Conservation (phyloP, 2,888 invertebrate species). For the Drosophila nr. perissopoda region DNA sequence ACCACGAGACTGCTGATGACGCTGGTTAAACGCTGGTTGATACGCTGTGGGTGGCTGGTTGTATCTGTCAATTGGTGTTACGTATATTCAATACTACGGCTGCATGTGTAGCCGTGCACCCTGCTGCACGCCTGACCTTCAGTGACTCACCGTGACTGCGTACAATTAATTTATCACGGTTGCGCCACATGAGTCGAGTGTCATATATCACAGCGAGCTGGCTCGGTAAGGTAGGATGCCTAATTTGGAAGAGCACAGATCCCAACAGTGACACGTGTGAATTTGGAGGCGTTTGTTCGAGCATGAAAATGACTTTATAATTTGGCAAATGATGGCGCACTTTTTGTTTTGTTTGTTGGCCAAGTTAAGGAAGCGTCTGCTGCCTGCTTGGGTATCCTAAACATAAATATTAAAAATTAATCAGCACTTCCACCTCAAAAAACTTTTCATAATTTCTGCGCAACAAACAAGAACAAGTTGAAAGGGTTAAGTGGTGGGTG, state of each 20-base stretch:
- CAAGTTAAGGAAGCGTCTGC: constrained; percentile 4
- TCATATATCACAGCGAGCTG: background rate
- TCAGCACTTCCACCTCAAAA: constrained; percentile 76
- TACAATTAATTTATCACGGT: constrained; percentile 56
- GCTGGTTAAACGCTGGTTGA: constrained; percentile 33
- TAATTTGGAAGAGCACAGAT: constrained; percentile 10
- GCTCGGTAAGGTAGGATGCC: background rate
- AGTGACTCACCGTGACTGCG: constrained; percentile 24
- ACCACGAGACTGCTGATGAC: constrained; percentile 66
- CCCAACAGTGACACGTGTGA: background rate
- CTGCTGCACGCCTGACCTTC: background rate
- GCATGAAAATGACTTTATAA: constrained; percentile 71
- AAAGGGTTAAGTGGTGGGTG: constrained; percentile 52
- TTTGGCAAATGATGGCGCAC: constrained; percentile 68
- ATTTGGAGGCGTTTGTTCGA: constrained; percentile 7
- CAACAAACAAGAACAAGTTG: constrained; percentile 37
- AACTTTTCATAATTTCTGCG: constrained; percentile 72
- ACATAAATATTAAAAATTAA: constrained; percentile 82
- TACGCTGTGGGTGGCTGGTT: background rate
- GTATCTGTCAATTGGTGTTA: constrained; percentile 18
- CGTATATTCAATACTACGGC: constrained; percentile 12
- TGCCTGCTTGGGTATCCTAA: constrained; percentile 32
- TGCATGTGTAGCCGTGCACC: background rate
- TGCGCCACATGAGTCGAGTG: constrained; percentile 27
- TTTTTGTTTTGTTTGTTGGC: constrained; percentile 45